These are phyloP conservation scores for Lucifuga dentata DNA, from an alignment of 2,113 vertebrate species.

Conservation along the genomic window DNA sequence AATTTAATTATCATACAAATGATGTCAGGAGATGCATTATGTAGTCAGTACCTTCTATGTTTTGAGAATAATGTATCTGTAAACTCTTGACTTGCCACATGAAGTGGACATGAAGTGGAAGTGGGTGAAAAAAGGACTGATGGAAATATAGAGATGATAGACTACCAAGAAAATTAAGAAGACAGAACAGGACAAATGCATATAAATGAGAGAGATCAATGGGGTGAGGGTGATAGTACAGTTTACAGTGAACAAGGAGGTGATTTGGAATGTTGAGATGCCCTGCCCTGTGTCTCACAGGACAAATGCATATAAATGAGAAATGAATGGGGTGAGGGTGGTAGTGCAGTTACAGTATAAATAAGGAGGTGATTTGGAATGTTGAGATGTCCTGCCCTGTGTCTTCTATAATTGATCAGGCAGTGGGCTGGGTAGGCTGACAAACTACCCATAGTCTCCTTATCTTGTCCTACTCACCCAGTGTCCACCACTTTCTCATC, in stretches of 20 bases:
- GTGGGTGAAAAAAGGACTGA: slow-evolving; percentile 4
- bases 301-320: not conserved
- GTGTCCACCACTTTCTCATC: slow-evolving; percentile 42
- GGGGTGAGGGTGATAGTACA: slow-evolving; percentile 10
- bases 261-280: slow-evolving; percentile 64
- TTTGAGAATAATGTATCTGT: slow-evolving; percentile 24
- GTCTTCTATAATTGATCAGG: slow-evolving; percentile 52
- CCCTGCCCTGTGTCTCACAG: slow-evolving; percentile 23
- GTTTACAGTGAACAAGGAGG: slow-evolving; percentile 62
- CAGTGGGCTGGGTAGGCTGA: slow-evolving; percentile 55
- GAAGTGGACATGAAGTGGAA: slow-evolving; percentile 23
- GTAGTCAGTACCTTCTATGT: not conserved
- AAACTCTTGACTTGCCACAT: slow-evolving; percentile 15
- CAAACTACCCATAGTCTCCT: slow-evolving; percentile 61
- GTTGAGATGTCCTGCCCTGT: slow-evolving; percentile 38
- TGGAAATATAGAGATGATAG: slow-evolving; percentile 12
- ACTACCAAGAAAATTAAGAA: too few species aligned
- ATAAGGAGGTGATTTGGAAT: slow-evolving; percentile 69
- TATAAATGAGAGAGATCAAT: slow-evolving; percentile 6
- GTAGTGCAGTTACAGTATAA: slow-evolving; percentile 47
- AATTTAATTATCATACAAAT: slow-evolving; percentile 5
- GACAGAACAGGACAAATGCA: too few species aligned
- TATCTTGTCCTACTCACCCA: slow-evolving; percentile 41
- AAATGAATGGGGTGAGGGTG: slow-evolving; percentile 17
- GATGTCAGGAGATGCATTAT: not conserved